These are phyloP conservation scores for Pomatostomus ruficeps DNA, from an alignment of 2,113 vertebrate species.

Conservation along the genomic window DNA sequence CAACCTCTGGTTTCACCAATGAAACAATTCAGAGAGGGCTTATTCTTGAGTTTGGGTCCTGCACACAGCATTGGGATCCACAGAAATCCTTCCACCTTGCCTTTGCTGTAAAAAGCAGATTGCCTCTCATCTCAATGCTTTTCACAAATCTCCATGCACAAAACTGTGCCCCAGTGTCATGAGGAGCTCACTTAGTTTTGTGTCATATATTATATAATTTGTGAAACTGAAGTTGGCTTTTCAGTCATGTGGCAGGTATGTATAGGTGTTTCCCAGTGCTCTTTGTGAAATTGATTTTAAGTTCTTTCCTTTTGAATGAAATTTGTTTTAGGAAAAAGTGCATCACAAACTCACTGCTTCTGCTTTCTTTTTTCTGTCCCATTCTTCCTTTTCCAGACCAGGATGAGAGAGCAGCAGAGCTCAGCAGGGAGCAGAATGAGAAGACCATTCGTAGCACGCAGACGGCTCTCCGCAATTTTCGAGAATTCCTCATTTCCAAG, in stretches of 20 bases:
- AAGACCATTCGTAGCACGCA: constrained; percentile 86
- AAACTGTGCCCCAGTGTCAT: not conserved
- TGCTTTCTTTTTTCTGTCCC: constrained; percentile 41
- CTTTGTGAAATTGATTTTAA: constrained; percentile 42
- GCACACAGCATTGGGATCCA: not conserved
- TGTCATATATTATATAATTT: constrained; percentile 41
- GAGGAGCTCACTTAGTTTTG: constrained; percentile 36
- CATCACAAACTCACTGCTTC: constrained; percentile 56
- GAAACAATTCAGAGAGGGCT: constrained; percentile 17
- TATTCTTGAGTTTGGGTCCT: not conserved
- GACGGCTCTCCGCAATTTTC: constrained; percentile 83
- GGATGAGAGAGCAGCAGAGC: constrained; percentile 79
- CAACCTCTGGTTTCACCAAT: constrained; percentile 64
- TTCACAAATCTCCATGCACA: constrained; percentile 26
- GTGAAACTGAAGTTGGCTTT: constrained; percentile 66
- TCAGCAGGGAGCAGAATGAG: constrained; percentile 84
- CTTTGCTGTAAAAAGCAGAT: constrained; percentile 3
- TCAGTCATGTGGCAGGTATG: constrained; percentile 32
- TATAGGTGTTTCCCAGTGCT: constrained; percentile 27
- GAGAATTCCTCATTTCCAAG: constrained; percentile 83
- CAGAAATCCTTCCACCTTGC: not conserved
- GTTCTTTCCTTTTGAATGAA: constrained; percentile 34
- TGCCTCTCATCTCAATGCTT: not conserved
- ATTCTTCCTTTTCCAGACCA: constrained; percentile 73
- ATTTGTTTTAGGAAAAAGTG: constrained; percentile 19